Percentiles rank a stretch among this genome's conserved stretches.
phyloP scores from a whole-genome alignment of 2,113 vertebrate species.

The Nothocercus julius region DNA sequence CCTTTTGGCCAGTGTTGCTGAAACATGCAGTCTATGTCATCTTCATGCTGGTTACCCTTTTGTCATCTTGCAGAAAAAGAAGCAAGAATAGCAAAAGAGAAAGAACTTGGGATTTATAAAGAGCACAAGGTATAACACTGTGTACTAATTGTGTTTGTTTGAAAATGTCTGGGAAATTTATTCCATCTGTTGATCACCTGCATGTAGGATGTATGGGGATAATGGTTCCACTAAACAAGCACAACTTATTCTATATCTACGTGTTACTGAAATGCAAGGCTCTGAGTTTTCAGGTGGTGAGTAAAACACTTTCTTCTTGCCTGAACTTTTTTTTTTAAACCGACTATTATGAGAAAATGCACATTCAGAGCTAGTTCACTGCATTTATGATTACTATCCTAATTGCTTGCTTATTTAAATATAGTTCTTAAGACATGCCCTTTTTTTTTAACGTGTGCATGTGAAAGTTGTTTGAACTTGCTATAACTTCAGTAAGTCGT shows the following conservation, averaged over 20 bases:
- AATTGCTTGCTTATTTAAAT: conserved; percentile 58
- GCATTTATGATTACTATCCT: conserved; percentile 29
- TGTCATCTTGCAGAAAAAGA: conserved; percentile 88
- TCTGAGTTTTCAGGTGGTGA: conserved; percentile 15
- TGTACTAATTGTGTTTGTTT: conserved; percentile 36
- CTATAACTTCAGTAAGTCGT: conserved; percentile 15
- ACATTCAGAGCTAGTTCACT: conserved; percentile 7
- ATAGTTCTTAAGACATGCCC: not conserved
- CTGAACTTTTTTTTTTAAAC: conserved; percentile 13
- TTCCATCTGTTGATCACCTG: not conserved
- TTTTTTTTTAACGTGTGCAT: not conserved
- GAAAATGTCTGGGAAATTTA: conserved; percentile 19
- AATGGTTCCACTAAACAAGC: not conserved
- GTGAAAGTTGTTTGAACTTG: conserved; percentile 60
- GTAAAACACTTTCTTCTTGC: conserved; percentile 19
- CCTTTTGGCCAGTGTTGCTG: conserved; percentile 8
- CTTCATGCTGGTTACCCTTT: conserved; percentile 40
- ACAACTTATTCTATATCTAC: not conserved
- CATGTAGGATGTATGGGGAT: not conserved
- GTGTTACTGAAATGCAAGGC: not conserved
- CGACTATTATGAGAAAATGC: conserved; percentile 17
- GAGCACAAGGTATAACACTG: conserved; percentile 89
- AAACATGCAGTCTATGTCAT: conserved; percentile 10
- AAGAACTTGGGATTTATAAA: conserved; percentile 94
- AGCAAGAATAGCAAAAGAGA: conserved; percentile 94